Percentiles rank a stretch among this genome's conserved stretches.
These are phyloP conservation scores for Conus betulinus DNA, from an alignment of 1,140 invertebrate species.

Conservation along the genomic window DNA sequence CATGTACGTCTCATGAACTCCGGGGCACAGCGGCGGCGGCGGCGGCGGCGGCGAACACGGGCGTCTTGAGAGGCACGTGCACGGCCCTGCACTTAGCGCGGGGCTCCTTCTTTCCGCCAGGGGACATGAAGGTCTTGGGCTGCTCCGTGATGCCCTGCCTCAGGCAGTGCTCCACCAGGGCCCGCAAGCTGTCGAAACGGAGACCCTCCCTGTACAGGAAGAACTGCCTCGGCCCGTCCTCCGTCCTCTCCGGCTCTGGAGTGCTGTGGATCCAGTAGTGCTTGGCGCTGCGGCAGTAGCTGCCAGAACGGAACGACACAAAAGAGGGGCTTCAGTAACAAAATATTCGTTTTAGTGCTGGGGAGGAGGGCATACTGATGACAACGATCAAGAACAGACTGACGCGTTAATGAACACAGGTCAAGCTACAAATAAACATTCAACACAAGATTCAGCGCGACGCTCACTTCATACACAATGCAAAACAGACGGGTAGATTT, in stretches of 20 bases:
- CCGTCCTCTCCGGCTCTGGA: too few relatives aligned
- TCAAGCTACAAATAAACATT: too few relatives aligned
- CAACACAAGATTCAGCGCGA: too few relatives aligned
- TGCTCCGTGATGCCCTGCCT: not conserved
- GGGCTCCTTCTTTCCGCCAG: not conserved
- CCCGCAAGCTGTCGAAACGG: not conserved
- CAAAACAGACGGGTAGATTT: too few relatives aligned
- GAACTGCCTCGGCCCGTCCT: not conserved
- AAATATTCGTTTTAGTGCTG: too few relatives aligned
- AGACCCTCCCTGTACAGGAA: not conserved
- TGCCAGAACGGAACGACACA: not conserved
- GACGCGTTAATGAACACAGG: too few relatives aligned
- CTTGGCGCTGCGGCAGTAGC: not conserved
- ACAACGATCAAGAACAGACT: too few relatives aligned
- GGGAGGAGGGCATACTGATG: too few relatives aligned
- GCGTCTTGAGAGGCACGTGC: not conserved
- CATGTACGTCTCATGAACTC: not conserved
- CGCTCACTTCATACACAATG: too few relatives aligned
- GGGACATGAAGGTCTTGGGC: constrained; percentile 3
- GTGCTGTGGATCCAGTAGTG: not conserved
- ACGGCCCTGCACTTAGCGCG: not conserved
- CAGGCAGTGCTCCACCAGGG: not conserved
- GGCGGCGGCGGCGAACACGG: not conserved
- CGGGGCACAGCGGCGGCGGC: not conserved
- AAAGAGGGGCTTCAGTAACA: too few relatives aligned